A percentile compares a stretch with the other conserved stretches of the same genome.
Evolutionary conservation across 2,113 vertebrate genomes (phyloP).

Genomic region (Mola mola): DNA sequence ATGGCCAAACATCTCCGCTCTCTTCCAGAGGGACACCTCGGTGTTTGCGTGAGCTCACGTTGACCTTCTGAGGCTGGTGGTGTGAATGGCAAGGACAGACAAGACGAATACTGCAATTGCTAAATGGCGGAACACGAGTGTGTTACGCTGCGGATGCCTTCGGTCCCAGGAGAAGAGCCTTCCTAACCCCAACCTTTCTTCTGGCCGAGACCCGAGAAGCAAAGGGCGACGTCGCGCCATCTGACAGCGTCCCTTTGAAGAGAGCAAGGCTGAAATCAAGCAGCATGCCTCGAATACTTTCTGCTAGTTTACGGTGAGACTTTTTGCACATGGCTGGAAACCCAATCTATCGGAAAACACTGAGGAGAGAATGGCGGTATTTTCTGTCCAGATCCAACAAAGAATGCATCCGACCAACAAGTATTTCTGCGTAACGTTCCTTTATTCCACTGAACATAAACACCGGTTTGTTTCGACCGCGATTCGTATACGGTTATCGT

Average conservation of each 20-base stretch:
- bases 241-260: conserved; percentile 80
- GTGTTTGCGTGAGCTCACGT: conserved; percentile 26
- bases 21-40: conserved; percentile 56
- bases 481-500: no score
- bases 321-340: conserved; percentile 33
- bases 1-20: conserved; percentile 78
- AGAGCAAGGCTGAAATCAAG: conserved; percentile 73
- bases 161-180: conserved; percentile 80
- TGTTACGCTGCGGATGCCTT: conserved; percentile 80
- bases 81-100: conserved; percentile 74
- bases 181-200: conserved; percentile 71
- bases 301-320: conserved; percentile 45
- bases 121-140: conserved; percentile 80
- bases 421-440: no score
- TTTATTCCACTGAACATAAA: no score
- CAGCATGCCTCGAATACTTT: conserved; percentile 77
- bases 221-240: conserved; percentile 64
- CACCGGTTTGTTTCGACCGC: no score
- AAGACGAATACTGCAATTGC: conserved; percentile 76
- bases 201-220: conserved; percentile 71
- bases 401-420: no score
- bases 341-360: background rate
- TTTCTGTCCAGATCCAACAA: no score
- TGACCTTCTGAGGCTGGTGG: conserved; percentile 42
- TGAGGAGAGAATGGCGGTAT: no score